Conservation (phyloP, 2,113 vertebrate genomes). For the Ceuthmochares aereus region DNA sequence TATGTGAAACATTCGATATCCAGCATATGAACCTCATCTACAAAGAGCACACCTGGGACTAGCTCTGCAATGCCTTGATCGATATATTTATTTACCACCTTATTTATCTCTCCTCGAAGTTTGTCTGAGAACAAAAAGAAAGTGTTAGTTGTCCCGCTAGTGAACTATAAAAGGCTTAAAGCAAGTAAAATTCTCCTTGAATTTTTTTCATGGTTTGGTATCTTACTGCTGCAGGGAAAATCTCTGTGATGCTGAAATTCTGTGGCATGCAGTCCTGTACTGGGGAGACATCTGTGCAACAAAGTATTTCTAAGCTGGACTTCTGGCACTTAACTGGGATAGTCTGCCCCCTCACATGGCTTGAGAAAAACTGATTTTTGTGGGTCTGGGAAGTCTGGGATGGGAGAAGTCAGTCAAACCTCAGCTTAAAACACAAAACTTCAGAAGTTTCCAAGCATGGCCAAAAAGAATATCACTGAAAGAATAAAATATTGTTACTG, state of each 20-base stretch:
- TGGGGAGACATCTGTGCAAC: neutral
- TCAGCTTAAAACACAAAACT: neutral
- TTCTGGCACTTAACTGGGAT: neutral
- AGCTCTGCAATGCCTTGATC: conserved; percentile 97
- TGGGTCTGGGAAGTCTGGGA: neutral
- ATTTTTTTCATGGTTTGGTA: neutral
- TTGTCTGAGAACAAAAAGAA: conserved; percentile 82
- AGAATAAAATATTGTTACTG: neutral
- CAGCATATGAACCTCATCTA: conserved; percentile 98
- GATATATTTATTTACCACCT: conserved; percentile 98
- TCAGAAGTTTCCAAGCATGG: neutral
- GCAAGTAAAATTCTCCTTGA: neutral
- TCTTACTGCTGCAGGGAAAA: neutral
- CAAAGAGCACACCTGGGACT: conserved; percentile 94
- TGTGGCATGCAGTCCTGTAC: neutral
- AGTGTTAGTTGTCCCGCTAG: neutral
- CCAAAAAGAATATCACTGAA: neutral
- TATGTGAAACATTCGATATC: conserved; percentile 99
- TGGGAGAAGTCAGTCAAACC: neutral
- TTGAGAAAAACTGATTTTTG: neutral
- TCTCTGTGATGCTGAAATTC: neutral
- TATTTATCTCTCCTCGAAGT: conserved; percentile 96
- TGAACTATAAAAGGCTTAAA: neutral
- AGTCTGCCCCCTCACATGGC: neutral
- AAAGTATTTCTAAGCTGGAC: neutral